Evolutionary conservation across 92 coral and sea anemone species (phyloP).

Genomic region (Epizoanthus ramosus): DNA sequence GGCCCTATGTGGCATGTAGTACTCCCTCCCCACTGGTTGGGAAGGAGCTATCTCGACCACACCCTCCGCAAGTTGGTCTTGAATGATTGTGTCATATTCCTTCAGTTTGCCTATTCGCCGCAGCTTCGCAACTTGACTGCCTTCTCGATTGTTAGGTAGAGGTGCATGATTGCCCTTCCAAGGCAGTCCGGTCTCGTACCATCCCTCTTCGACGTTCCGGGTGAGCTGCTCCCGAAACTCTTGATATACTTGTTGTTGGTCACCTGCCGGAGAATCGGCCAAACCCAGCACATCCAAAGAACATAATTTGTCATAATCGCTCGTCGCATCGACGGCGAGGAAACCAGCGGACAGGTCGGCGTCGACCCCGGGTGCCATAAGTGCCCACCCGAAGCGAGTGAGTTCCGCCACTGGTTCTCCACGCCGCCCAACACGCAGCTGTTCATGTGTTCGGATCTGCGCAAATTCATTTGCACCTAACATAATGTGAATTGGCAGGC

Average conservation of each 20-base stretch:
- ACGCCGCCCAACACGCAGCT: constrained; percentile 37
- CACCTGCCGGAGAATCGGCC: constrained; percentile 43
- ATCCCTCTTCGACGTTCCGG: constrained; percentile 38
- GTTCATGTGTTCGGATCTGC: constrained; percentile 30
- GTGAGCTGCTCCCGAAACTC: constrained; percentile 52
- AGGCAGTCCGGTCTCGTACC: constrained; percentile 52
- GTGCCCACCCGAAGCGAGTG: constrained; percentile 49
- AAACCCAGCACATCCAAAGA: constrained; percentile 44
- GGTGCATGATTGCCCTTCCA: constrained; percentile 52
- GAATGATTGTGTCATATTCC: constrained; percentile 51
- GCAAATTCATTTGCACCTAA: constrained; percentile 42
- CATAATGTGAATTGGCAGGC: constrained; percentile 23
- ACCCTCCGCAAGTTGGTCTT: constrained; percentile 43
- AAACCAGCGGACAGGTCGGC: constrained; percentile 22
- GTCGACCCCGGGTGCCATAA: constrained; percentile 43
- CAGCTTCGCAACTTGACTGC: constrained; percentile 44
- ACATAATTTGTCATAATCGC: constrained; percentile 21
- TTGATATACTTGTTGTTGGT: constrained; percentile 20
- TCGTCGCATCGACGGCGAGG: constrained; percentile 28
- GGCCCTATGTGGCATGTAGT: constrained; percentile 55
- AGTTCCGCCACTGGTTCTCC: constrained; percentile 51
- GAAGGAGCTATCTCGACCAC: constrained; percentile 50
- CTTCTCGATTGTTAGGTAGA: constrained; percentile 20
- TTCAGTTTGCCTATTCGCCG: constrained; percentile 40
- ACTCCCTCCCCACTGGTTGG: constrained; percentile 28